phyloP scores from a whole-genome alignment of 2,113 vertebrate genomes.

The Spermophilus dauricus region DNA sequence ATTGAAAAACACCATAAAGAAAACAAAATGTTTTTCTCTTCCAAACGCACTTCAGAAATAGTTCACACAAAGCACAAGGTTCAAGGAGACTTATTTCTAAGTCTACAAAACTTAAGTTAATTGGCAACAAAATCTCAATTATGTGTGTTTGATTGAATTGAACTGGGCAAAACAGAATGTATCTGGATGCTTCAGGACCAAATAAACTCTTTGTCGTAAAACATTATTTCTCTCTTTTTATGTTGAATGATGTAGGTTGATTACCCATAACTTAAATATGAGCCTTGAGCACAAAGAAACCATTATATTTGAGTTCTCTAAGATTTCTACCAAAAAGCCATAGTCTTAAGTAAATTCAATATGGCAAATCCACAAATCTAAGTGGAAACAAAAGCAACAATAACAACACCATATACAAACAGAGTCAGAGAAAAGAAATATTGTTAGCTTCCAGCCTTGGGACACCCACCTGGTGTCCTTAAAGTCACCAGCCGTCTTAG shows the following conservation, averaged over 20 bases:
- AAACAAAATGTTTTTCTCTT: slow-evolving; percentile 56
- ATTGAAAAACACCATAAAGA: slow-evolving; percentile 59
- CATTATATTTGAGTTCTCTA: neutral
- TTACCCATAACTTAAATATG: neutral
- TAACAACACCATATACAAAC: neutral
- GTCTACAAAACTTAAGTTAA: slow-evolving; percentile 32
- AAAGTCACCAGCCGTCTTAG: neutral
- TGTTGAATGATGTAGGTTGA: neutral
- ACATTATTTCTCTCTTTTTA: slow-evolving; percentile 6
- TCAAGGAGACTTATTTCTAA: slow-evolving; percentile 68
- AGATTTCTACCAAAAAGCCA: neutral
- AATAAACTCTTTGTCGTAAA: neutral
- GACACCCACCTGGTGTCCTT: neutral
- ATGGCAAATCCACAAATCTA: neutral
- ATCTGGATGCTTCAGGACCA: neutral
- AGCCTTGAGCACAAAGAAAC: neutral
- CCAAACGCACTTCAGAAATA: slow-evolving; percentile 64
- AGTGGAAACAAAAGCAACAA: neutral
- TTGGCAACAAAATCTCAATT: slow-evolving; percentile 58
- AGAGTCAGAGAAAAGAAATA: neutral
- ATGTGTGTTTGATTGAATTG: neutral
- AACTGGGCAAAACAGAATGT: neutral
- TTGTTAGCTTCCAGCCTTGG: neutral
- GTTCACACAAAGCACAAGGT: neutral
- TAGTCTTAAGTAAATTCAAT: neutral